Base-by-base conservation (phyloP, 23 tunicate species). In the Ciona savignyi region DNA sequence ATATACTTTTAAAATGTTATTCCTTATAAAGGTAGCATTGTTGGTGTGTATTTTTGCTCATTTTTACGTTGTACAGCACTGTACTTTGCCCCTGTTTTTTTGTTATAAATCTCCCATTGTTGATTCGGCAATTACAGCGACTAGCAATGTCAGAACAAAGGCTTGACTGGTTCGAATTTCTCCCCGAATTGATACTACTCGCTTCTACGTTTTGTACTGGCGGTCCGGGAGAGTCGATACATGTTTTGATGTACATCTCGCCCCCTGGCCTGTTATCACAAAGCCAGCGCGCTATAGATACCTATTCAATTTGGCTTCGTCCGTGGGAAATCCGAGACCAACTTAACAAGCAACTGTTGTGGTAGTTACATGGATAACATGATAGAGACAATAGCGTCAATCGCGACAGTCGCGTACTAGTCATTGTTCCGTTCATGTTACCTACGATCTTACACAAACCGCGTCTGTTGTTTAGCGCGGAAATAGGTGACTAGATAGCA, bases 221-320 rank as follows among this genome's bases (percentile, higher is more conserved):
- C 56, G 15, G 15, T 9, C 56, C 15, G 15, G 56, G 56, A 42
- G 56, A 42, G 56, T 42, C 9, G 56, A 42, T 42, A 42, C 56
- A 42, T 42, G 56, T 42, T 42, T 42, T 42, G 56, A 42, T 42
- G 56, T 42, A 42, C 56, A 42, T 42, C 56, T 42, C 56, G 56
- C 56, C 56, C 56, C 56, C 56, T 42, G 9, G 56, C 11, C 15
- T 15, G 9, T 6, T 42, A 6, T 42, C 56, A 42, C 56, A 42
- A 42, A 6, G 15, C 56, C 9, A 42, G 56, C 9, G 9, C 56
- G 56, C 11, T 42, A 15, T 42, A 42, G 15, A 42, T 42, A 42
- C 56, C 56, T 9, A 42, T 9, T 42, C 9, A 42, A 9, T 42
- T 15, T 6, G 56, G 56, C 9, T 42, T 9, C 11, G 56, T 42